These are phyloP conservation scores for Drosophila infuscata DNA, from an alignment of 2,888 invertebrate genomes.

Conservation along the genomic window DNA sequence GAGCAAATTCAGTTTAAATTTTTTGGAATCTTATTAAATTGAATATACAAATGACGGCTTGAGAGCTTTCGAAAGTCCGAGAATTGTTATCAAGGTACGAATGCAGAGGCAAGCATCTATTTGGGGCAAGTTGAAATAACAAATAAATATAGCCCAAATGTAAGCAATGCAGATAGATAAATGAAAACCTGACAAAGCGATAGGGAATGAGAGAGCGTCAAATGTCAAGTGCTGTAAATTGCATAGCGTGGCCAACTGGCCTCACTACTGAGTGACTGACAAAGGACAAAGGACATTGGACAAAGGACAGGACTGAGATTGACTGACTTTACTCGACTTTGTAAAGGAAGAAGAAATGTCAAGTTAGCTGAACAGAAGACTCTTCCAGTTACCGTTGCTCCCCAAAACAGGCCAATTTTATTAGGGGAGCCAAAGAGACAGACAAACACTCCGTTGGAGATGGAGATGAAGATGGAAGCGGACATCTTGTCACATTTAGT, in stretches of 20 bases:
- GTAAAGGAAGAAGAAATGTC: conserved; percentile 32
- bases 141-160: conserved; percentile 31
- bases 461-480: conserved; percentile 12
- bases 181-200: not conserved
- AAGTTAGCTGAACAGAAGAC: conserved; percentile 31
- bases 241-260: conserved; percentile 39
- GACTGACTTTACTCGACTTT: conserved; percentile 31
- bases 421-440: conserved; percentile 6
- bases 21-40: not conserved
- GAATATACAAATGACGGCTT: conserved; percentile 8
- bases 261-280: conserved; percentile 30
- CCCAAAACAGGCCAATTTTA: conserved; percentile 28
- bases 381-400: conserved; percentile 3
- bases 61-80: not conserved
- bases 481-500: conserved; percentile 62
- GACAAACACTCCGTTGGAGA: conserved; percentile 5
- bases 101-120: conserved; percentile 4
- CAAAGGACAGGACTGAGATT: conserved; percentile 14
- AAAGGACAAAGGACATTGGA: conserved; percentile 28
- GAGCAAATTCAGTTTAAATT: not conserved
- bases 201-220: not conserved
- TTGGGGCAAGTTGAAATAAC: conserved; percentile 38
- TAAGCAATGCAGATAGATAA: conserved; percentile 19
- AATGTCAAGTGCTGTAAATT: conserved; percentile 65
- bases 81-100: conserved; percentile 9